Evolutionary conservation across 2,113 vertebrate species (phyloP).

Genomic region (Edolisoma coerulescens): DNA sequence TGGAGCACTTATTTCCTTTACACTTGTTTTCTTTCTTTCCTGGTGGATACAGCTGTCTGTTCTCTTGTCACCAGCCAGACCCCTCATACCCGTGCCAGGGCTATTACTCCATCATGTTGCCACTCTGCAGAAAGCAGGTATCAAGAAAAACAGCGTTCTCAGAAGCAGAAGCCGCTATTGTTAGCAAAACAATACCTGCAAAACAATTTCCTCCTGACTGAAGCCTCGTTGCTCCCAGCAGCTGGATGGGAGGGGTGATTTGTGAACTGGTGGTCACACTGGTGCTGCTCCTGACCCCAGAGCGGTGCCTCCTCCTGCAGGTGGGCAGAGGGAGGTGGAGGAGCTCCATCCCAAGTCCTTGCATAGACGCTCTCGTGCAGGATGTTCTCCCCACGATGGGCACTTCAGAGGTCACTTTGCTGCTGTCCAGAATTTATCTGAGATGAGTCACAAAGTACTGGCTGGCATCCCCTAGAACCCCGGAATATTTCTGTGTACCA

Average conservation of each 20-base stretch:
- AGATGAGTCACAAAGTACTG: not conserved
- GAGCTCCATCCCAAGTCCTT: not conserved
- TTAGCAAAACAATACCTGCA: conserved; percentile 71
- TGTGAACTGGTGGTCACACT: not conserved
- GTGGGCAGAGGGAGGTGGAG: not conserved
- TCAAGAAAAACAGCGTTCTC: conserved; percentile 69
- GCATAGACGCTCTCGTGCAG: accelerated
- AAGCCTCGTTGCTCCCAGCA: conserved; percentile 22
- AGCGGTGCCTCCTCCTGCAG: not conserved
- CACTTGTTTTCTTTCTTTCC: conserved; percentile 34
- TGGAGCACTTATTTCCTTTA: conserved; percentile 53
- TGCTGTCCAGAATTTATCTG: not conserved
- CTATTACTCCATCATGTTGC: conserved; percentile 62
- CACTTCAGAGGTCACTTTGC: not conserved
- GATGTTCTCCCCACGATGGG: not conserved
- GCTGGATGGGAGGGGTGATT: not conserved
- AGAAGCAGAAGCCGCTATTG: conserved; percentile 63
- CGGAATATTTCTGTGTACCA: accelerated
- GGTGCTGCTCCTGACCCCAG: not conserved
- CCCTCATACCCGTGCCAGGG: conserved; percentile 42
- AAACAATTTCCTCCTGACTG: conserved; percentile 52
- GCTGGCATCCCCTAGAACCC: not conserved
- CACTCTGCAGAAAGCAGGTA: conserved; percentile 62
- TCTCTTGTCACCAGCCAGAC: conserved; percentile 46
- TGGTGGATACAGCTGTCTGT: conserved; percentile 57